Conservation (phyloP, 2,888 invertebrate genomes). For the Meiosimyza decipiens region DNA sequence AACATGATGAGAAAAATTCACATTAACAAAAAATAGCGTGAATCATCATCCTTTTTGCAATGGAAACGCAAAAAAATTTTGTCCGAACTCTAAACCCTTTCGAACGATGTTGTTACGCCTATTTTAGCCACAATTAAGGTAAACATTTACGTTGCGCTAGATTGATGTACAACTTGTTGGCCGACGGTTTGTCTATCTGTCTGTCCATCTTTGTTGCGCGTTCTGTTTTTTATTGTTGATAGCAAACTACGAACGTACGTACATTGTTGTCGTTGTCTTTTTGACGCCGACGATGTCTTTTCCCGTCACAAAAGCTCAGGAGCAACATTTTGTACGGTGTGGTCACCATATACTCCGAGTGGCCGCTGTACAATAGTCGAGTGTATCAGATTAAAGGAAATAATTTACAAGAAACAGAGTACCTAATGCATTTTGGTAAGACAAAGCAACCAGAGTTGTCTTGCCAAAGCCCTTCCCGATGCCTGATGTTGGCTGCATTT, state of each 20-base stretch:
- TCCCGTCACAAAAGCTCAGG: conserved; percentile 28
- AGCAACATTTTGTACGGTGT: no score
- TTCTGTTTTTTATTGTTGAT: neutral
- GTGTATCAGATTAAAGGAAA: no score
- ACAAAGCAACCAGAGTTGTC: no score
- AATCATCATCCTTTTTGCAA: conserved; percentile 28
- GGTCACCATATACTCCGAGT: no score
- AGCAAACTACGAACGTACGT: neutral
- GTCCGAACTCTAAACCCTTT: conserved; percentile 38
- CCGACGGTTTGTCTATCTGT: conserved; percentile 1
- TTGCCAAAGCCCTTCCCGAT: no score
- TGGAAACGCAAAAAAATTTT: conserved; percentile 15
- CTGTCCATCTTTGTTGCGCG: neutral
- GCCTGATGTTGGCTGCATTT: no score
- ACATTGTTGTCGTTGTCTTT: neutral
- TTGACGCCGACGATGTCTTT: conserved; percentile 38
- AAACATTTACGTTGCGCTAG: conserved; percentile 58
- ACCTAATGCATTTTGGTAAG: no score
- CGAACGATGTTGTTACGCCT: conserved; percentile 54
- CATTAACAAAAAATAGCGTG: conserved; percentile 22
- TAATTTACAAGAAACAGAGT: no score
- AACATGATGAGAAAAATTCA: neutral
- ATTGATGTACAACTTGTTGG: conserved; percentile 22
- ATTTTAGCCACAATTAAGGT: conserved; percentile 60
- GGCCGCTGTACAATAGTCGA: no score